Percentiles rank a stretch among this genome's conserved stretches.
phyloP scores from a whole-genome alignment of 2,113 vertebrate species.

The Podocnemis expansa region DNA sequence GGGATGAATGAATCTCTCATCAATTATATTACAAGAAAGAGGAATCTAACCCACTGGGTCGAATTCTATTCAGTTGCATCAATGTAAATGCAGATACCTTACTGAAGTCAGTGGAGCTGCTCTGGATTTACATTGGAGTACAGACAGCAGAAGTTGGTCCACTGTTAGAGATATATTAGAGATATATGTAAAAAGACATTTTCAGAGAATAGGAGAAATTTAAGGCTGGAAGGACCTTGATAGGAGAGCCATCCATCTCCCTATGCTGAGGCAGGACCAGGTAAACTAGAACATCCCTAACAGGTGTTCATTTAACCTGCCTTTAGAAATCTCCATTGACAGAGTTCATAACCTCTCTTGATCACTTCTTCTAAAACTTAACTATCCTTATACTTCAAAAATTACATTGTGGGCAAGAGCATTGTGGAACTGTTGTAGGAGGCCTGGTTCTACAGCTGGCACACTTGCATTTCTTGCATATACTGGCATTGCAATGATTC shows the following conservation, averaged over 20 bases:
- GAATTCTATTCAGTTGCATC: neutral
- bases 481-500: neutral
- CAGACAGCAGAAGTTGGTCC: neutral
- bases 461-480: accelerated
- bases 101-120: neutral
- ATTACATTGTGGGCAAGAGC: accelerated
- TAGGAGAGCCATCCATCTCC: neutral
- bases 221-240: neutral
- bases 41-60: neutral
- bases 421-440: neutral
- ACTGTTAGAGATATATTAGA: neutral
- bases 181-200: neutral
- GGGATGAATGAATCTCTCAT: neutral
- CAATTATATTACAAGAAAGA: neutral
- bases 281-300: neutral
- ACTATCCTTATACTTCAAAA: neutral
- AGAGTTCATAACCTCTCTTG: neutral
- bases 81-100: neutral
- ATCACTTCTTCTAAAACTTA: neutral
- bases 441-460: neutral
- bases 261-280: neutral
- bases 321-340: neutral
- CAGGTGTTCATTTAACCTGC: neutral
- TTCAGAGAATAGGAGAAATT: neutral
- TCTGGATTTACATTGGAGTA: neutral